Base-by-base conservation (phyloP, 2,797 vertebrate species). In the Labeo calbasu region DNA sequence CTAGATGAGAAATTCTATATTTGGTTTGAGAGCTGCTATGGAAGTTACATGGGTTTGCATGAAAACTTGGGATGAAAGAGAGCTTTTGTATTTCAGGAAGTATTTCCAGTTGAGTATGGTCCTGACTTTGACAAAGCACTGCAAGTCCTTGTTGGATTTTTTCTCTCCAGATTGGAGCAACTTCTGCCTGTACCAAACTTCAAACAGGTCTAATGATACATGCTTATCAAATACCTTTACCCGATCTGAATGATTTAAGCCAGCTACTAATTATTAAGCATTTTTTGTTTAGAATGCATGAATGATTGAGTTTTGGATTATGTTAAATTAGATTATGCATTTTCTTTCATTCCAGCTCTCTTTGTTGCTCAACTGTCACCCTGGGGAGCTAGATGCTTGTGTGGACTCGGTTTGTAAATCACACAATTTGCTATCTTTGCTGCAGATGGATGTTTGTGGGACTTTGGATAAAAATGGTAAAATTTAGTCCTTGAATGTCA, bases 41-140 rank as follows among this genome's bases (percentile, higher is more conserved):
- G 3, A 76, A 61, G 55, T 77, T 6, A 19, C 0, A 50, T 25
- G 4, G 71, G 48, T 73, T 73, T 73, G 53, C 32, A 57, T 57
- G 53, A n/a, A 48, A n/a, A 36, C 4, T 68, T 79, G 0, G n/a
- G 19, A 12, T 66, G 19, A 66, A 66, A 51, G 6, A 10, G 8
- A 17, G 23, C 63, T 51, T 81, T 59, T 82, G 75, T 59, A 13
- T 86, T 87, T 12, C 77, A 89, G 88, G 88, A 89, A 68, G 81
- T 89, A 28, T 89, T 86, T 70, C 88, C 87, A 68, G 65, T 87
- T 0, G 83, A 89, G 71, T 89, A 89, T 21, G 88, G 88, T 43
- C 81, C 83, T 66, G 87, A 89, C 66, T 89, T 89, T 84, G 88
- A 89, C 43, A 87, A 89, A 84, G 85, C 88, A 36, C 69, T 89